phyloP scores from a whole-genome alignment of 2,797 vertebrate species.

The Gadopsis marmoratus region DNA sequence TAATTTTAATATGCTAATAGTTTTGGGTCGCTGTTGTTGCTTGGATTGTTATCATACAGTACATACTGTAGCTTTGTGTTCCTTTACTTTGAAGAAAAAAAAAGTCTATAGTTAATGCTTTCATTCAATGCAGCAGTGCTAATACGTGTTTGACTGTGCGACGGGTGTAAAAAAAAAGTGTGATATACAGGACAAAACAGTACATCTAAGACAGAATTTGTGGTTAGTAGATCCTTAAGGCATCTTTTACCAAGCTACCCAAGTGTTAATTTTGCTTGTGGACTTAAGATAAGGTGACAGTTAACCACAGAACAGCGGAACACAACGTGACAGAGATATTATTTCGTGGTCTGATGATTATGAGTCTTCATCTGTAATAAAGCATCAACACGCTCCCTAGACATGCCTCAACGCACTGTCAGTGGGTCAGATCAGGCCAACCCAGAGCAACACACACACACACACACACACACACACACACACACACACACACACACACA shows the following conservation, averaged over 20 bases:
- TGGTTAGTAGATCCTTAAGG: background rate
- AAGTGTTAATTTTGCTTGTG: background rate
- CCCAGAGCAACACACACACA: conserved; percentile 4
- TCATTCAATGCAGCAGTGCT: background rate
- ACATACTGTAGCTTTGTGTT: background rate
- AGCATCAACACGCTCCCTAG: conserved; percentile 27
- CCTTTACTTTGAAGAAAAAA: background rate
- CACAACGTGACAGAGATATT: background rate
- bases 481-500: conserved; percentile 6
- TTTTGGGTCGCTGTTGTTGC: background rate
- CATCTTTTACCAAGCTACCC: background rate
- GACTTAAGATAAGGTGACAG: background rate
- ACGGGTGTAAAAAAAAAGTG: background rate
- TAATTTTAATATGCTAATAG: background rate
- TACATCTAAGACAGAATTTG: background rate
- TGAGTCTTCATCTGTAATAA: conserved; percentile 26
- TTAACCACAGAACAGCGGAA: background rate
- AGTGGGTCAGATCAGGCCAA: conserved; percentile 43
- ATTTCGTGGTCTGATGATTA: conserved; percentile 24
- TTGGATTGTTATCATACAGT: background rate
- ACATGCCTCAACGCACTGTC: conserved; percentile 66
- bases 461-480: conserved; percentile 10
- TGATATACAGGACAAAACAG: background rate
- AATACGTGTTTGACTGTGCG: background rate
- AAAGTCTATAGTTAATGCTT: background rate